Base-by-base conservation (phyloP, 1,140 invertebrate genomes). In the Oryctes rhinoceros region DNA sequence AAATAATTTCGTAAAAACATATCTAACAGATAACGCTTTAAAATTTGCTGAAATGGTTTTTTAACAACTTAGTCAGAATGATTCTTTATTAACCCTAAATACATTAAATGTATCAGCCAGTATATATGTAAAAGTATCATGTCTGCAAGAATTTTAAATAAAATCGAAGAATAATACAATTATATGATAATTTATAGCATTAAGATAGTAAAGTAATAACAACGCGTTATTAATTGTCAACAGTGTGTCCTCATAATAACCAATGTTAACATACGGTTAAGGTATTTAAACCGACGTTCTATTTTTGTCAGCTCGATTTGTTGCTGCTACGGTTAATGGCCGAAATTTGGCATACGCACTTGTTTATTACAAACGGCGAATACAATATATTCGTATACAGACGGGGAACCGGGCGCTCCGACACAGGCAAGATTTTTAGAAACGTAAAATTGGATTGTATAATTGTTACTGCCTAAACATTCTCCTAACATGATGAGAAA, bases 251-350 rank as follows among this genome's bases (percentile, higher is more conserved):
- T 24, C n/a, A 67, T 24, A 67, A 67, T 35, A 67, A 18, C 20
- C 65, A 35, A 18, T 35, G 65, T 67, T 11, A 67, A 13, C 65
- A 18, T 35, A 18, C 65, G 0, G 1, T 67, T 67, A 67, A 35
- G 20, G 65, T 67, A 67, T 67, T 67, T 24, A 67, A 67, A 67
- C 4, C 5, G n/a, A 30, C 24, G 6, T 67, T 18, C 65, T 67
- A 67, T 67, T 67, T 67, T 67, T 35, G 11, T 10, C 18, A 24
- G n/a, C 20, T 67, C 65, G 13, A 39, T 44, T 76, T 75, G 71
- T 75, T 76, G 44, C 74, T 39, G 74, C 20, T 76, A 37, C 74
- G 74, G 74, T 76, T 76, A 76, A 76, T 76, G 74, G 74, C 74
- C 74, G 74, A 76, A 76, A 76, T 76, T 76, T 76, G 74, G 74